These are phyloP conservation scores for Pseudorectes ferrugineus DNA, from an alignment of 2,113 vertebrate genomes.

Conservation along the genomic window DNA sequence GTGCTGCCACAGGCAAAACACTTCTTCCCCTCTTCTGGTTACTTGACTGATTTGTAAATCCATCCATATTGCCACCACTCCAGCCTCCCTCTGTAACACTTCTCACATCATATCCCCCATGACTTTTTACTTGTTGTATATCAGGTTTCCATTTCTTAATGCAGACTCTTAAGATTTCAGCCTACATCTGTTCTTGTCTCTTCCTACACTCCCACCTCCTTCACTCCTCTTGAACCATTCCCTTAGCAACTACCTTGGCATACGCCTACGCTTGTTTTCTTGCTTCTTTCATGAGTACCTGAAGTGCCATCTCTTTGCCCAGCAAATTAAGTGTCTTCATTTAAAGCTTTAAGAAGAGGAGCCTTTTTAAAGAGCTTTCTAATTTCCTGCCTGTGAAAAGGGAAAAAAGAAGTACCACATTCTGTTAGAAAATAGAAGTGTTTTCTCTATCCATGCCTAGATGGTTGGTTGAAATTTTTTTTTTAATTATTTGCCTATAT, in stretches of 20 bases:
- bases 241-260: background rate
- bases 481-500: background rate
- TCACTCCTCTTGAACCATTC: background rate
- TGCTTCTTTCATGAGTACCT: background rate
- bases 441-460: background rate
- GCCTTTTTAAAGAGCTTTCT: background rate
- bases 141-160: background rate
- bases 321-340: background rate
- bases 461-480: background rate
- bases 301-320: background rate
- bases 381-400: background rate
- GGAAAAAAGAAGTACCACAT: background rate
- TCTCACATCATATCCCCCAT: background rate
- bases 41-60: background rate
- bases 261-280: background rate
- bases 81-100: background rate
- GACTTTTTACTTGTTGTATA: background rate
- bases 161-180: background rate
- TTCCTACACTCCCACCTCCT: background rate
- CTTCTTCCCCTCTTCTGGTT: background rate
- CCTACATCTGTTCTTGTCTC: constrained; percentile 13
- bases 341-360: background rate
- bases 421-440: background rate
- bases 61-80: background rate
- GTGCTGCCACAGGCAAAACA: background rate